Evolutionary conservation across 2,113 vertebrate species (phyloP), one percentile per base, ranked within the genome.

Genomic region (Nerophis ophidion): DNA sequence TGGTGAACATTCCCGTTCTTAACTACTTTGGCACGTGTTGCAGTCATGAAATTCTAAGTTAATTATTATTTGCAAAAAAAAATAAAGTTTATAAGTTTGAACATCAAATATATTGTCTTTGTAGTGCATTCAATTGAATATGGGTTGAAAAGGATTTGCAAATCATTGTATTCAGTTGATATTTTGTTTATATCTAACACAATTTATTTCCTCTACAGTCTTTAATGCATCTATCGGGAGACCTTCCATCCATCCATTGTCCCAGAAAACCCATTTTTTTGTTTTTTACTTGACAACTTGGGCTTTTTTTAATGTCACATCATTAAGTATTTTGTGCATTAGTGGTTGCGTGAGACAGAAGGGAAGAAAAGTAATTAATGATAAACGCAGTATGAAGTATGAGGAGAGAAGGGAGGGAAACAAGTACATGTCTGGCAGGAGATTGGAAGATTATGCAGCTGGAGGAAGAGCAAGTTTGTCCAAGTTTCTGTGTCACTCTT

Each of bases 391-490:
- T 81, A 60, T 74, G 78, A 81, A 76, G 68, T 59, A 78, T 75
- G 63, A 75, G 72, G 52, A 61, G 65, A 68, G 69, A 75, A 74
- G 74, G 75, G 76, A 75, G 75, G 57, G 61, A 80, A 82, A 84
- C 68, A 84, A 70, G 63, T 71, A 69, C 76, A 72, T 61, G 63
- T 82, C 68, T 81, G 70, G 81, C 75, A 81, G 64, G 61, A 79
- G 81, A 72, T 79, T 75, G 77, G 81, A 86, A 72, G 70, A 78
- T 77, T 79, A 64, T 77, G 79, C 85, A 88, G 86, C 85, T 89
- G 85, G 70, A 74, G 78, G 60, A 81, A 61, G 63, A 79, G 57
- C 49, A 61, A 85, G 53, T 38, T 50, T 57, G 60, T 84, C 82
- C 80, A 84, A 84, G 71, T 70, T 63, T 44, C 57, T 76, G 52